phyloP scores from a whole-genome alignment of 2,113 vertebrate genomes.

The Eptatretus burgeri region DNA sequence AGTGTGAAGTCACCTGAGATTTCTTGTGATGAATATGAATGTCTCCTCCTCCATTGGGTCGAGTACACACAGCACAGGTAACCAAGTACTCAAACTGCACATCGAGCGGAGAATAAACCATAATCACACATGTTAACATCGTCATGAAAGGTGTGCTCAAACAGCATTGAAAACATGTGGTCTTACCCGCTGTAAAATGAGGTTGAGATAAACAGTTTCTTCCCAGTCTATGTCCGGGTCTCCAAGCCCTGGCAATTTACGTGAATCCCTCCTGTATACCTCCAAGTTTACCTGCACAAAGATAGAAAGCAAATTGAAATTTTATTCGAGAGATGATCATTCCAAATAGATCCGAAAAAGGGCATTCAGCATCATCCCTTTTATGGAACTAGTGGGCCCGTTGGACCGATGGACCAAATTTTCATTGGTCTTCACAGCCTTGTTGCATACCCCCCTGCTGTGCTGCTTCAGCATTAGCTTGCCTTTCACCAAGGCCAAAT shows the following conservation, averaged over 20 bases:
- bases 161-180: not conserved
- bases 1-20: slow-evolving; percentile 37
- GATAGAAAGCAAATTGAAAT: not conserved
- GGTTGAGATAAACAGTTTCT: slow-evolving; percentile 87
- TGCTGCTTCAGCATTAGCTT: too few species aligned
- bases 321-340: too few species aligned
- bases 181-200: slow-evolving; percentile 68
- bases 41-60: slow-evolving; percentile 47
- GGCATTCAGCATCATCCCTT: too few species aligned
- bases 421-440: too few species aligned
- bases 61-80: slow-evolving; percentile 88
- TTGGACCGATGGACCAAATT: too few species aligned
- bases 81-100: slow-evolving; percentile 72
- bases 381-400: too few species aligned
- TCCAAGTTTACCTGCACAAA: slow-evolving; percentile 58
- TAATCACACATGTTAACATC: not conserved
- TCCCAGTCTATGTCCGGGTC: slow-evolving; percentile 98
- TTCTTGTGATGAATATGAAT: slow-evolving; percentile 95
- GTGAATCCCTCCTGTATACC: slow-evolving; percentile 80
- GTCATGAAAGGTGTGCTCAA: not conserved
- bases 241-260: slow-evolving; percentile 77
- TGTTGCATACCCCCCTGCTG: too few species aligned
- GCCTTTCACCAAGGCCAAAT: too few species aligned
- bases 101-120: slow-evolving; percentile 7
- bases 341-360: too few species aligned